phyloP scores from a whole-genome alignment of 1,140 invertebrate genomes.

The Plectrocnemia conspersa region DNA sequence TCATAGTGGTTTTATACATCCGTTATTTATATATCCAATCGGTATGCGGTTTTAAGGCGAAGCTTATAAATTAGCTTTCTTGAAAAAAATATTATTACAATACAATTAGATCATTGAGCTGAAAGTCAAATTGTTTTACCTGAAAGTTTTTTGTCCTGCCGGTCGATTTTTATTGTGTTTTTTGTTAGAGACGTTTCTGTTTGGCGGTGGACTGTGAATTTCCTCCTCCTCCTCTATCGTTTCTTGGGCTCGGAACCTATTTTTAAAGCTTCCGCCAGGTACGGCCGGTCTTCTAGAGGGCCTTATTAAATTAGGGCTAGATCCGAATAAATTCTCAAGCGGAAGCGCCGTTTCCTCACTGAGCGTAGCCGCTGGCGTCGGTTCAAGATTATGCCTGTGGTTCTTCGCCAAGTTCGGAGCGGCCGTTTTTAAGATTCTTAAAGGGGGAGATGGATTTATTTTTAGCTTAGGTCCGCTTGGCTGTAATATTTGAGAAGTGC shows the following conservation, averaged over 20 bases:
- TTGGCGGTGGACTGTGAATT: constrained; percentile 35
- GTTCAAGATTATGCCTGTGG: constrained; percentile 55
- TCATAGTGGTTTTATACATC: no score
- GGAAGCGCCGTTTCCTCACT: constrained; percentile 54
- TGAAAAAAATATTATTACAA: no score
- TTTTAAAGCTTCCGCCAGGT: constrained; percentile 47
- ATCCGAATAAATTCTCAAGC: constrained; percentile 47
- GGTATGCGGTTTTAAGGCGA: no score
- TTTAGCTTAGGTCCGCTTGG: constrained; percentile 48
- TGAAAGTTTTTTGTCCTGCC: constrained; percentile 43
- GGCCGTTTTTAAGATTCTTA: constrained; percentile 68
- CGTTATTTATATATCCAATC: no score
- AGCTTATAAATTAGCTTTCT: no score
- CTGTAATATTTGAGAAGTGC: constrained; percentile 60
- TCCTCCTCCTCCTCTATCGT: constrained; percentile 39
- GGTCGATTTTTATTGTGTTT: constrained; percentile 50
- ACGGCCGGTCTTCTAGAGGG: constrained; percentile 51
- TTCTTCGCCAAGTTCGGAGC: constrained; percentile 57
- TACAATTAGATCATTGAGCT: no score
- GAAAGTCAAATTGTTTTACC: no score
- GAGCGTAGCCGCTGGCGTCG: constrained; percentile 54
- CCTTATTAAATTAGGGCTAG: constrained; percentile 48
- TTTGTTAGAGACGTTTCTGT: constrained; percentile 36
- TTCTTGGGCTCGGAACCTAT: constrained; percentile 45
- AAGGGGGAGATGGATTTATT: constrained; percentile 60